Base-by-base conservation (phyloP, 2,888 invertebrate genomes). In the Habroteleia sp. region DNA sequence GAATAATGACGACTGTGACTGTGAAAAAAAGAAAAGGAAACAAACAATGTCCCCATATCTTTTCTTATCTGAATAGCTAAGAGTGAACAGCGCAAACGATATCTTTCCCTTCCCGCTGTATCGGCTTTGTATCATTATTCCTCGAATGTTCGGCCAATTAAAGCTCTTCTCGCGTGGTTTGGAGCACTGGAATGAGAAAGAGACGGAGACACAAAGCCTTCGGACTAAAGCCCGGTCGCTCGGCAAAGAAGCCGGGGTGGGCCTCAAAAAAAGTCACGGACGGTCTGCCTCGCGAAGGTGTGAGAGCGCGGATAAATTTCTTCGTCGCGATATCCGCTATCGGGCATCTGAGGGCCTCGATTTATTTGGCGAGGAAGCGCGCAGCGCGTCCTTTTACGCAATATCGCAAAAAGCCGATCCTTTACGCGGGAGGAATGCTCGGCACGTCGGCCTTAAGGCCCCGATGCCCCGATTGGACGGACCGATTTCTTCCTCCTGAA, bases 121-220 rank as follows among this genome's bases (percentile, higher is more conserved):
- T 75, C 76, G 62, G 29, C 42, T 50, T 56, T 69, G 78, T 63
- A 79, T 79, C 74, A 69, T 78, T 77, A 80, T 81, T 81, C 75
- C 62, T 72, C 77, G 77, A 77, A 81, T 73, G 63, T 69, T 71
- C 52, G 63, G 72, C 79, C 81, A 81, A 82, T 82, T 81, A 81
- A 80, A 81, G 69, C 62, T 37, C 50, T 56, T 17, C 63, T 27
- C 44, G 42, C 71, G 56, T 29, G 37, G 65, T 44, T 37, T 14
- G 42, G 41, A 52, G 54, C 39, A 11, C 7, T 10, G 44, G 62
- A 58, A 71, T 35, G 42, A 33, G 48, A 73, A 71, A 69, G 52
- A 63, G 73, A 58, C 16, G 25, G 56, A 33, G 13, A n/a, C 6
- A 31, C 6, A 14, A 20, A 20, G 20, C 20, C 20, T 2, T 3